phyloP scores from a whole-genome alignment of 2,797 vertebrate genomes.

The Acridotheres tristis region DNA sequence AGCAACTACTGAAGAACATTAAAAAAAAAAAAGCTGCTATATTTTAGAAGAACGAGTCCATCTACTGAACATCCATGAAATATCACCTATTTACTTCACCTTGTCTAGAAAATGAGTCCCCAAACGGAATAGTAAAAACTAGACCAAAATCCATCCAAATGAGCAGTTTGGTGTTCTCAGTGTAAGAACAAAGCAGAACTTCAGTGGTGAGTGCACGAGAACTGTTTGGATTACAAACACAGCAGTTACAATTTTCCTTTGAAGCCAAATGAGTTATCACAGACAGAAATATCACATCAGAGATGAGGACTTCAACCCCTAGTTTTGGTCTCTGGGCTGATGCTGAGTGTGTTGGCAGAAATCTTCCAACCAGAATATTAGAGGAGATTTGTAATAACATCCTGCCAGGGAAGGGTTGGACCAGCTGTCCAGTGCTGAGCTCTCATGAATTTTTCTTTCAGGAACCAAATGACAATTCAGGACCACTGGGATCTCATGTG shows the following conservation, averaged over 20 bases:
- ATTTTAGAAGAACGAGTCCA: neutral
- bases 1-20: neutral
- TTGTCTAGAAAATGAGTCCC: neutral
- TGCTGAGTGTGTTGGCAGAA: neutral
- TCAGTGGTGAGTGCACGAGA: neutral
- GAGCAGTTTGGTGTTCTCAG: neutral
- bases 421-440: neutral
- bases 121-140: neutral
- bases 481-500: neutral
- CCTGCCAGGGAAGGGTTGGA: neutral
- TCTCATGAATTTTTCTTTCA: neutral
- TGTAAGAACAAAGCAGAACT: neutral
- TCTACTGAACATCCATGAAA: neutral
- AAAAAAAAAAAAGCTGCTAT: accelerated
- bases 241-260: neutral
- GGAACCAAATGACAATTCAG: neutral
- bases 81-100: neutral
- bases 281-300: neutral
- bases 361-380: neutral
- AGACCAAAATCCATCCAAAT: neutral
- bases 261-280: neutral
- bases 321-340: neutral
- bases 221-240: neutral
- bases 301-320: neutral
- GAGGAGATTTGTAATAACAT: neutral